These are phyloP conservation scores for Pinna nobilis DNA, from an alignment of 1,140 invertebrate genomes.

Conservation along the genomic window DNA sequence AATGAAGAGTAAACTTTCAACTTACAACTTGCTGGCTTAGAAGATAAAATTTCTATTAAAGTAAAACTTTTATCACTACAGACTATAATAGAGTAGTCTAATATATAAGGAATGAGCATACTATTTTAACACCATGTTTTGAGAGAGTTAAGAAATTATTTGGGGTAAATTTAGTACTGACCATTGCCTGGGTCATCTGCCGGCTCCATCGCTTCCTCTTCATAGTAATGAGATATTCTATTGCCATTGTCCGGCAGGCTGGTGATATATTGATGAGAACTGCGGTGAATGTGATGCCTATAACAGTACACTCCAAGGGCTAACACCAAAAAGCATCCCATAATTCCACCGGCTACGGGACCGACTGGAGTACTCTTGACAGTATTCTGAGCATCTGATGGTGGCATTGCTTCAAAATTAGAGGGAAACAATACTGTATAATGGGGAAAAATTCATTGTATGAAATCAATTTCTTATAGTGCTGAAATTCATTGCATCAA, in stretches of 20 bases:
- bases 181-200: constrained; percentile 66
- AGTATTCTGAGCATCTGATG: constrained; percentile 71
- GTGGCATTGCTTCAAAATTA: constrained; percentile 70
- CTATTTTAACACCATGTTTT: too few species aligned
- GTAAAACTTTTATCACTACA: too few species aligned
- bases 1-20: too few species aligned
- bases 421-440: not conserved
- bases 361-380: constrained; percentile 79
- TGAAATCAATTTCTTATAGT: too few species aligned
- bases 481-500: too few species aligned
- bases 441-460: too few species aligned
- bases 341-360: constrained; percentile 81
- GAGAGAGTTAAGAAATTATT: too few species aligned
- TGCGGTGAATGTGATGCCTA: constrained; percentile 75
- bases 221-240: constrained; percentile 75
- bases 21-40: too few species aligned
- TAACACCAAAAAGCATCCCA: constrained; percentile 79
- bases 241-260: constrained; percentile 69
- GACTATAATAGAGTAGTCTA: too few species aligned
- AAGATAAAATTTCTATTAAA: too few species aligned
- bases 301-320: constrained; percentile 81
- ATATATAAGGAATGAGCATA: too few species aligned
- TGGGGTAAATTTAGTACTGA: constrained; percentile 35
- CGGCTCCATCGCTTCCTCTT: constrained; percentile 76
- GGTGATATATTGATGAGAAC: constrained; percentile 70